phyloP scores from a whole-genome alignment of 64 coral and sea anemone genomes.

The Stichodactyla mertensii region DNA sequence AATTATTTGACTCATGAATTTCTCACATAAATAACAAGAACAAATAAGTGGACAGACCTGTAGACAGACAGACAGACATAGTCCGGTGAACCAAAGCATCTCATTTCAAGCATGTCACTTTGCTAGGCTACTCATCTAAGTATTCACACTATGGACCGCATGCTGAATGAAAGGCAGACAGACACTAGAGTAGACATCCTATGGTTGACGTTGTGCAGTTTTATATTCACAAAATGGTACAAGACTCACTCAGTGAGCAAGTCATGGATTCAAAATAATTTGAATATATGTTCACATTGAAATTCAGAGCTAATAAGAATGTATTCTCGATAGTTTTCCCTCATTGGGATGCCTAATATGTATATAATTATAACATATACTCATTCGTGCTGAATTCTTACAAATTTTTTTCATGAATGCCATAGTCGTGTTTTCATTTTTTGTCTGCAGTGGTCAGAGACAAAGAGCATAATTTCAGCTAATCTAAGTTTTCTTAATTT shows the following conservation, averaged over 20 bases:
- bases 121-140: not conserved
- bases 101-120: not conserved
- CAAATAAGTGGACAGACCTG: not conserved
- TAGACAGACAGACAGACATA: not conserved
- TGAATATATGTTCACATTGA: conserved; percentile 17
- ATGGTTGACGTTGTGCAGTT: not conserved
- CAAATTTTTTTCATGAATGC: not conserved
- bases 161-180: conserved; percentile 1
- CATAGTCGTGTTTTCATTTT: not conserved
- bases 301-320: conserved; percentile 18
- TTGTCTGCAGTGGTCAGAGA: not conserved
- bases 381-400: conserved; percentile 12
- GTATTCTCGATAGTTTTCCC: not conserved
- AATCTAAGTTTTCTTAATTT: not conserved
- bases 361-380: not conserved
- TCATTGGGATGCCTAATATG: not conserved
- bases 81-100: not conserved
- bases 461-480: not conserved
- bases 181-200: not conserved
- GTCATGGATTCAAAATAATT: conserved; percentile 16
- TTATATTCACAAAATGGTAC: conserved; percentile 29
- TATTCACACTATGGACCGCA: conserved; percentile 8
- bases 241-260: not conserved
- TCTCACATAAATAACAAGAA: not conserved
- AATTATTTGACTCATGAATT: not conserved